Percentiles rank a stretch among this genome's conserved stretches.
phyloP scores from a whole-genome alignment of 1,140 invertebrate genomes.

The Eupristina koningsbergeri region DNA sequence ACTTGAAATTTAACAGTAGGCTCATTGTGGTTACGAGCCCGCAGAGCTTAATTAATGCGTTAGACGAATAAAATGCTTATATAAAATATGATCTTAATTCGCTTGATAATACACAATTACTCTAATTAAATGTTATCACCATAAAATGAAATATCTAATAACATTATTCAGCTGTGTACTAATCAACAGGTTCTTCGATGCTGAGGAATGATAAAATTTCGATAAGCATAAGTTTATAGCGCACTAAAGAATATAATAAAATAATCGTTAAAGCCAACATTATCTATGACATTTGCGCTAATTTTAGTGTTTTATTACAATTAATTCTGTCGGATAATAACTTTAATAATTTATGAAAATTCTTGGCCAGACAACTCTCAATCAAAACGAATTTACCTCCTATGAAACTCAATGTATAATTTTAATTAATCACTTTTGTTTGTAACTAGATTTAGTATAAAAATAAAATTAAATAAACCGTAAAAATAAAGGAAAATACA shows the following conservation, averaged over 20 bases:
- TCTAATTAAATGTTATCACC: conserved; percentile 10
- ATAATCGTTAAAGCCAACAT: conserved; percentile 14
- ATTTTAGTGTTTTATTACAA: background rate
- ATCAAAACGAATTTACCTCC: background rate
- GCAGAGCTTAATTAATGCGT: background rate
- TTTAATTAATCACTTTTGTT: background rate
- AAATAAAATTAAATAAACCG: background rate
- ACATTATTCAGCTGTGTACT: background rate
- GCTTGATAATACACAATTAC: background rate
- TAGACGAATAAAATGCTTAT: background rate
- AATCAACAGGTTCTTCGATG: conserved; percentile 12
- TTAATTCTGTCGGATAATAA: background rate
- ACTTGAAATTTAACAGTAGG: background rate
- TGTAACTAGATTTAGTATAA: background rate
- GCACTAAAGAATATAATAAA: conserved; percentile 21
- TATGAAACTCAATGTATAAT: background rate
- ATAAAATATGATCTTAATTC: conserved; percentile 6
- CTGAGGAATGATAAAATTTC: conserved; percentile 29
- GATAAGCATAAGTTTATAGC: conserved; percentile 39
- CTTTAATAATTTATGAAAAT: background rate
- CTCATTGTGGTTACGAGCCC: background rate
- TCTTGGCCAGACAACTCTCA: background rate
- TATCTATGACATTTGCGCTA: background rate
- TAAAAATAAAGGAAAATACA: background rate
- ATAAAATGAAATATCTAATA: background rate